Evolutionary conservation across 1,140 invertebrate species (phyloP).

Genomic region (Camponotus vicinus): DNA sequence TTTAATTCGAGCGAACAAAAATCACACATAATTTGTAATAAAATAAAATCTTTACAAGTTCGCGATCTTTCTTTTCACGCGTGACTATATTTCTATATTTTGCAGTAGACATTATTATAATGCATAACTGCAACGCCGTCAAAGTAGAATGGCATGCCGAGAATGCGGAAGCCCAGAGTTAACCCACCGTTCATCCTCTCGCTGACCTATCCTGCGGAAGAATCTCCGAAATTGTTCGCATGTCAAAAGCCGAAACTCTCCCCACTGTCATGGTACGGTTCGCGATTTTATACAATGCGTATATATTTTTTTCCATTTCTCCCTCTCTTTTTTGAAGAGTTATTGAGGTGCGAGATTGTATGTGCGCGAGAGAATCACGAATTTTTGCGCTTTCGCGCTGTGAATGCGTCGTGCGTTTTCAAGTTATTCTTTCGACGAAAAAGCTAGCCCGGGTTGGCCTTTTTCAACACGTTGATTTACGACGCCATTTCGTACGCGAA

Average conservation of each 20-base stretch:
- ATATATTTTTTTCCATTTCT: not conserved
- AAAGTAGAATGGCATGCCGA: conserved; percentile 73
- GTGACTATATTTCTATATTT: conserved; percentile 3
- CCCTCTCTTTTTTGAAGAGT: conserved; percentile 18
- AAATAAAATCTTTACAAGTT: not conserved
- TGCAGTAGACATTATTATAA: conserved; percentile 57
- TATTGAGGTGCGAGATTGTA: conserved; percentile 17
- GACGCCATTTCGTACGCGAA: conserved; percentile 43
- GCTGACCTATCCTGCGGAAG: conserved; percentile 48
- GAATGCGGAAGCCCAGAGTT: conserved; percentile 78
- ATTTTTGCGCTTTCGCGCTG: conserved; percentile 32
- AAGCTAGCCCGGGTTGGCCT: not conserved
- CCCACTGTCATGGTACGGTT: conserved; percentile 28
- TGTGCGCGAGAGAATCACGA: conserved; percentile 2
- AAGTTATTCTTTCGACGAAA: conserved; percentile 48
- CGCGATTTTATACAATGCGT: conserved; percentile 33
- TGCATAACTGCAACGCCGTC: conserved; percentile 72
- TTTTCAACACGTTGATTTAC: conserved; percentile 52
- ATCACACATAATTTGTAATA: not conserved
- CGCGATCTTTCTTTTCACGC: conserved; percentile 14
- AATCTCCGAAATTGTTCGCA: conserved; percentile 77
- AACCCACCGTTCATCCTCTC: conserved; percentile 70
- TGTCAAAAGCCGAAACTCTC: conserved; percentile 68
- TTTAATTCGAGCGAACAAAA: not conserved
- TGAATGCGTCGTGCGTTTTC: conserved; percentile 23